Percentiles rank a stretch among this genome's conserved stretches.
These are phyloP conservation scores for Chrysopilus asiliformis DNA, from an alignment of 2,888 invertebrate genomes.

Conservation along the genomic window DNA sequence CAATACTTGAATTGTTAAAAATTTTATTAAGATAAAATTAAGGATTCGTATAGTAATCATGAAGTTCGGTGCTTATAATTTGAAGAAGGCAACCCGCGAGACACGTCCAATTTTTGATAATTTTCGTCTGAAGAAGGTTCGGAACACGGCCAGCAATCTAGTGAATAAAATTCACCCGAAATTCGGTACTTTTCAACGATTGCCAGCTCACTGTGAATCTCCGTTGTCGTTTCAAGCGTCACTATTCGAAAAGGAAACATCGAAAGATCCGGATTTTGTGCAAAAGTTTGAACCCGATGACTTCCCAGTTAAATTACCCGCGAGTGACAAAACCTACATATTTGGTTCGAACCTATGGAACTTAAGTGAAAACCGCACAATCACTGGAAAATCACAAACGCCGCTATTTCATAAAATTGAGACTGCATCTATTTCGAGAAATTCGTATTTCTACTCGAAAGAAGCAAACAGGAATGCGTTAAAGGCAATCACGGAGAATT, in stretches of 20 bases:
- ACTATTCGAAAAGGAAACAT: slow-evolving; percentile 23
- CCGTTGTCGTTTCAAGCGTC: slow-evolving; percentile 33
- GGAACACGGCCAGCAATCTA: slow-evolving; percentile 29
- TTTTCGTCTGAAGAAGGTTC: slow-evolving; percentile 27
- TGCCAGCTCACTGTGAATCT: slow-evolving; percentile 23
- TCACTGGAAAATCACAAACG: slow-evolving; percentile 32
- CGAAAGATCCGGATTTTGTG: background rate
- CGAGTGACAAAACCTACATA: slow-evolving; percentile 22
- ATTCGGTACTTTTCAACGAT: slow-evolving; percentile 18
- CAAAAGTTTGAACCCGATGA: slow-evolving; percentile 21
- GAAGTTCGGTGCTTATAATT: slow-evolving; percentile 35
- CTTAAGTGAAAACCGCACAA: slow-evolving; percentile 25
- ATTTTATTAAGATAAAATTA: no score
- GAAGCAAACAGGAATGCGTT: slow-evolving; percentile 27
- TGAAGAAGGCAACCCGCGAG: slow-evolving; percentile 29
- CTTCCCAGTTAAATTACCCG: slow-evolving; percentile 16
- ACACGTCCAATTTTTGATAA: slow-evolving; percentile 15
- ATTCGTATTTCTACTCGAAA: slow-evolving; percentile 19
- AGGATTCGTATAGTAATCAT: slow-evolving; percentile 24
- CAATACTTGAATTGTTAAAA: no score
- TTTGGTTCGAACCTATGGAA: slow-evolving; percentile 29
- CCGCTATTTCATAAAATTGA: no score
- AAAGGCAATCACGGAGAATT: slow-evolving; percentile 27
- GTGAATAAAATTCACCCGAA: slow-evolving; percentile 28
- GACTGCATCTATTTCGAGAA: slow-evolving; percentile 15